A percentile compares a stretch with the other conserved stretches of the same genome.
These are phyloP conservation scores for Deroptyus accipitrinus DNA, from an alignment of 2,113 vertebrate genomes.

Conservation along the genomic window DNA sequence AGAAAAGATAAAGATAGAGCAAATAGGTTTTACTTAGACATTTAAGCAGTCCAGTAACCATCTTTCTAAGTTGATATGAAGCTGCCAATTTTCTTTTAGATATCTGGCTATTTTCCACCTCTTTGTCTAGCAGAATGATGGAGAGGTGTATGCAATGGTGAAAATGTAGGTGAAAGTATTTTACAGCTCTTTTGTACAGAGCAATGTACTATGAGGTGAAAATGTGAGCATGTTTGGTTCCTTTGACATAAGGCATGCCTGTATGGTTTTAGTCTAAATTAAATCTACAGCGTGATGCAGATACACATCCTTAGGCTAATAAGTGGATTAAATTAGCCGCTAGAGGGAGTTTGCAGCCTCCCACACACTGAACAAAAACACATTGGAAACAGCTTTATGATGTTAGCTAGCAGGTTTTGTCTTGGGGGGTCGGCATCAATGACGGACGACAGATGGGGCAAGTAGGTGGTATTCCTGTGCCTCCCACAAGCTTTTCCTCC, in stretches of 20 bases:
- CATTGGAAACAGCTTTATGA: not conserved
- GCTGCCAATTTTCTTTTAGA: not conserved
- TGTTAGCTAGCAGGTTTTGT: not conserved
- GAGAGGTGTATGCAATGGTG: not conserved
- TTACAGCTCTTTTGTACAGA: not conserved
- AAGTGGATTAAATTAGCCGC: not conserved
- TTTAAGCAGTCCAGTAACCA: not conserved
- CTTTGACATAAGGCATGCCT: not conserved
- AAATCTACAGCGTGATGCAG: not conserved
- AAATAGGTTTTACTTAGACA: not conserved
- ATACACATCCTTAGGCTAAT: not conserved
- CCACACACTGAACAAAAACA: not conserved
- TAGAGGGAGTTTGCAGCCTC: conserved; percentile 25
- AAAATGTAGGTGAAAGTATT: not conserved
- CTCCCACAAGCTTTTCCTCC: not conserved
- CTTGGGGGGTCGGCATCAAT: not conserved
- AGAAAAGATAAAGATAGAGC: not conserved
- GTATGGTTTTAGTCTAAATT: not conserved
- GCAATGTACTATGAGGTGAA: not conserved
- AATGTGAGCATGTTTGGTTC: not conserved
- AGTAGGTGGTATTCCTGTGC: not conserved
- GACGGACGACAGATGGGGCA: not conserved
- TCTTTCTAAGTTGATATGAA: not conserved
- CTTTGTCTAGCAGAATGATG: not conserved
- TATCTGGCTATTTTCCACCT: not conserved